phyloP scores from a whole-genome alignment of 2,113 vertebrate genomes.

The Egretta garzetta region DNA sequence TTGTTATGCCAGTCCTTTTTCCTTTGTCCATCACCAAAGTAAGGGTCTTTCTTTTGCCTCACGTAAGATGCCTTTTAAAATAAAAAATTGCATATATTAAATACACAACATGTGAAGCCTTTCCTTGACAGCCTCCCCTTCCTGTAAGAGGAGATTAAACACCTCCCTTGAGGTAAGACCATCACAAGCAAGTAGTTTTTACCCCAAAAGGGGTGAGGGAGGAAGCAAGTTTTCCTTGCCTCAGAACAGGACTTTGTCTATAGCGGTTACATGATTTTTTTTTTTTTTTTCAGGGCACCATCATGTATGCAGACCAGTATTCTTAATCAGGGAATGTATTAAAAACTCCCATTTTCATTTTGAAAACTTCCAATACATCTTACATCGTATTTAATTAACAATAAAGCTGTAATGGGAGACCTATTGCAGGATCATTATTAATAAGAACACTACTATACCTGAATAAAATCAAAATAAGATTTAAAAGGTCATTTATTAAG shows the following conservation, averaged over 20 bases:
- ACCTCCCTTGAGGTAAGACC: neutral
- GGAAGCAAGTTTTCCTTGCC: neutral
- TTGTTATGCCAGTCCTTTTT: slow-evolving; percentile 94
- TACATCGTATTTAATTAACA: slow-evolving; percentile 49
- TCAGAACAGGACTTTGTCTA: neutral
- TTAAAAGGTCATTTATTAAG: slow-evolving; percentile 46
- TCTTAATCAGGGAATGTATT: slow-evolving; percentile 30
- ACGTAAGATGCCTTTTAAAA: slow-evolving; percentile 76
- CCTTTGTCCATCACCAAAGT: slow-evolving; percentile 68
- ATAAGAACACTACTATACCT: slow-evolving; percentile 5
- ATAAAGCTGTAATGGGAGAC: neutral
- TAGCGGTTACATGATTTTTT: neutral
- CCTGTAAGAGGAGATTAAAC: neutral
- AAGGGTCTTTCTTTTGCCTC: slow-evolving; percentile 71
- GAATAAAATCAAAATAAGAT: slow-evolving; percentile 55
- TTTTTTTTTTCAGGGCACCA: slow-evolving; percentile 9
- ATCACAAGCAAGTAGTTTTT: neutral
- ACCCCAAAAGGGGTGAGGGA: neutral
- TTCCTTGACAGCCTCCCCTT: neutral
- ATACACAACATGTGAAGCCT: neutral
- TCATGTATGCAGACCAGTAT: neutral
- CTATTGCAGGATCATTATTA: neutral
- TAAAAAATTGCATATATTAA: neutral
- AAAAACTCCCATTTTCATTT: slow-evolving; percentile 27
- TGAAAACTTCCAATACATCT: slow-evolving; percentile 44